Conservation (phyloP, 2,113 vertebrate genomes). For the Apistogramma diplotaenia region DNA sequence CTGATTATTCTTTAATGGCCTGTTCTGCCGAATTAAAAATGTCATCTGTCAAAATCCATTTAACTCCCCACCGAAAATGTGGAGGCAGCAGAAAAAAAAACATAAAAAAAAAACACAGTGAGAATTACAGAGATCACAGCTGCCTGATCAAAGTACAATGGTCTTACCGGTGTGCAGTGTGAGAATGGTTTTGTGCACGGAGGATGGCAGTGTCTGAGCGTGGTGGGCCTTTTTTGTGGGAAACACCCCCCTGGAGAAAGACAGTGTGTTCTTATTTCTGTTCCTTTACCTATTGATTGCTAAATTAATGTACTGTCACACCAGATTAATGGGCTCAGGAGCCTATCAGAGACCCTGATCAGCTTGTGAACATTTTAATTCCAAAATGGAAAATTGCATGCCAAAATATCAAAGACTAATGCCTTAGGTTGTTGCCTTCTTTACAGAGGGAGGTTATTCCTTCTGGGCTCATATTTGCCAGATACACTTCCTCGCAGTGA, state of each 20-base stretch:
- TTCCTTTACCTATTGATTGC: conserved; percentile 61
- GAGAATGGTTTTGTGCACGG: conserved; percentile 94
- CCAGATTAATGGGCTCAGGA: conserved; percentile 69
- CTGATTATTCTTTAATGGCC: conserved; percentile 25
- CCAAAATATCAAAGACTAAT: conserved; percentile 75
- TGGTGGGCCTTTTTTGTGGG: conserved; percentile 79
- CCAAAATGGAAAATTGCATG: conserved; percentile 74
- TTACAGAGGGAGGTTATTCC: conserved; percentile 48
- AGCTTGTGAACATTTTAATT: conserved; percentile 72
- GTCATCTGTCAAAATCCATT: conserved; percentile 43
- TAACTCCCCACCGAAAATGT: neutral
- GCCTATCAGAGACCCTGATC: conserved; percentile 67
- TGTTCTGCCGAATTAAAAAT: conserved; percentile 36
- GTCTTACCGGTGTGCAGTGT: conserved; percentile 93
- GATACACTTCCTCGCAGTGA: conserved; percentile 59
- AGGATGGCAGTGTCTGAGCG: conserved; percentile 86
- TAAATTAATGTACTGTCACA: conserved; percentile 68
- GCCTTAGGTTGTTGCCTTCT: conserved; percentile 40
- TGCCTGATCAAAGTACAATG: neutral
- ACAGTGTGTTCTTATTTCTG: conserved; percentile 48
- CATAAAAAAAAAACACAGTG: neutral
- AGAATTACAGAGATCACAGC: conserved; percentile 15
- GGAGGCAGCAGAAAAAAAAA: neutral
- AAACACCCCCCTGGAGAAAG: conserved; percentile 88
- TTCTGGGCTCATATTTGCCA: conserved; percentile 54